Conservation (phyloP, 1,140 invertebrate genomes). For the Drosophila fuyamai region DNA sequence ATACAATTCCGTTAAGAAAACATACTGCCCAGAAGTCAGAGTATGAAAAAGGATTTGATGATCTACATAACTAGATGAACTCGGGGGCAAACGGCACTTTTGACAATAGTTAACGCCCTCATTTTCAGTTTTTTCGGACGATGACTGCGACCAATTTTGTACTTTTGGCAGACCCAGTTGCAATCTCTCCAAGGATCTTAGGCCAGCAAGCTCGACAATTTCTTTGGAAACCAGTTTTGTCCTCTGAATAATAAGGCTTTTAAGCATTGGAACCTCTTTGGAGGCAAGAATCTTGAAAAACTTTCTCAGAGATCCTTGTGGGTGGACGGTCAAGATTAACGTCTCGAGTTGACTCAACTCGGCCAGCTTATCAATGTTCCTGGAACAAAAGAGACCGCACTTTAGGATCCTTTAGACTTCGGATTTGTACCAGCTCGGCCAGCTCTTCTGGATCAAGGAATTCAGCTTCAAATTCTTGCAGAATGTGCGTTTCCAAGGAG, state of each 20-base stretch:
- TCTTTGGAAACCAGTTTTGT: not conserved
- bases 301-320: not conserved
- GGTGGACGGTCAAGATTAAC: not conserved
- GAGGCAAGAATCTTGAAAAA: not conserved
- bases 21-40: not conserved
- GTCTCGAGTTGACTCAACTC: not conserved
- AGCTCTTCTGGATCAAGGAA: constrained; percentile 12
- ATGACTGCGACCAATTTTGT: not conserved
- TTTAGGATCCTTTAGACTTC: not conserved
- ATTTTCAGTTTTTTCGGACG: no score
- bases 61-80: not conserved
- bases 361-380: not conserved
- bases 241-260: not conserved
- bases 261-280: not conserved
- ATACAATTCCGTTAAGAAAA: not conserved
- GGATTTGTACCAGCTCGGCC: constrained; percentile 2
- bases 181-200: not conserved
- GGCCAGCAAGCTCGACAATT: not conserved
- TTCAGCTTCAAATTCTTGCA: not conserved
- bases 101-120: not conserved
- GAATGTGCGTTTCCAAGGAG: not conserved
- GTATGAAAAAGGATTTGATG: not conserved
- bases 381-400: constrained; percentile 13
- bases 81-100: not conserved
- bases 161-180: not conserved